phyloP scores from a whole-genome alignment of 1,140 invertebrate genomes.

The Microvelia longipes region DNA sequence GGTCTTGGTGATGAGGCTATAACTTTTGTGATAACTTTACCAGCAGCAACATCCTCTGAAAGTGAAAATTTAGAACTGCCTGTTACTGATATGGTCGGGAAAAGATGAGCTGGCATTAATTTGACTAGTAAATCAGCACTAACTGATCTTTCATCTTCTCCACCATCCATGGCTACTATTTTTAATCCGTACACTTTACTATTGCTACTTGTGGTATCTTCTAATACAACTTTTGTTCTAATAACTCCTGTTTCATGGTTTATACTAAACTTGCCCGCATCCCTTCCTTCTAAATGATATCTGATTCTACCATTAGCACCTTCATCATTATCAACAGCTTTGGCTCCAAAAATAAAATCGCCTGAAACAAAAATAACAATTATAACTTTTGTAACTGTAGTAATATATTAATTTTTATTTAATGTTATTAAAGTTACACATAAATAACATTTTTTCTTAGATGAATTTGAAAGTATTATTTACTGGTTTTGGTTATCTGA shows the following conservation, averaged over 20 bases:
- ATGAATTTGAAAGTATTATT: too few species aligned
- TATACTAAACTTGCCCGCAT: conserved; percentile 58
- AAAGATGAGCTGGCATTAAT: conserved; percentile 50
- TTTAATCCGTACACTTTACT: conserved; percentile 50
- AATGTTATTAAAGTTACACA: not conserved
- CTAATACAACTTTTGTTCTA: conserved; percentile 36
- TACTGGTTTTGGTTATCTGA: too few species aligned
- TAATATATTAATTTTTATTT: too few species aligned
- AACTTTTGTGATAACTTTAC: conserved; percentile 51
- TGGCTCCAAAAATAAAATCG: conserved; percentile 73
- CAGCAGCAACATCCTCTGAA: conserved; percentile 59
- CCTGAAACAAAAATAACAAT: conserved; percentile 27
- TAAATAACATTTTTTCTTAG: not conserved
- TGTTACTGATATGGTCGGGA: conserved; percentile 53
- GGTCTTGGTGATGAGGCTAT: conserved; percentile 56
- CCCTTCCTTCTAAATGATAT: conserved; percentile 61
- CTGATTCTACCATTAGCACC: conserved; percentile 60
- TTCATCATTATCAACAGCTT: conserved; percentile 62
- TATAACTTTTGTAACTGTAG: not conserved
- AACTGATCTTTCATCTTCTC: conserved; percentile 42
- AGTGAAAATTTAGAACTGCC: conserved; percentile 54
- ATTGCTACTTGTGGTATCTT: conserved; percentile 22
- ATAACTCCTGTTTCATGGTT: conserved; percentile 67
- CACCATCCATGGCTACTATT: conserved; percentile 55
- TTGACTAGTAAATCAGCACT: conserved; percentile 51